Evolutionary conservation across 2,113 vertebrate genomes (phyloP).

Genomic region (Corynorhinus townsendii): DNA sequence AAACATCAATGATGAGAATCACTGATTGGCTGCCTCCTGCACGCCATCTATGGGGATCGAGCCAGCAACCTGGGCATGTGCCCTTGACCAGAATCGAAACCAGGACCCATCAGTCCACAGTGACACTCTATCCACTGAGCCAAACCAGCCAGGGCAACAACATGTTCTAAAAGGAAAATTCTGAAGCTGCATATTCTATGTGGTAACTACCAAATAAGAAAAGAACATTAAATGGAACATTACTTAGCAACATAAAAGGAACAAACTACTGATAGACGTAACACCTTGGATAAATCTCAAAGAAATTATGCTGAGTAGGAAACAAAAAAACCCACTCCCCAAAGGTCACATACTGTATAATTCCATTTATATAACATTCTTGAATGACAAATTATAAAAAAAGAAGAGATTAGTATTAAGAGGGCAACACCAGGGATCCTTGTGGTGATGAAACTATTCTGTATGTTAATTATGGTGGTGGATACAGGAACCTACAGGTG

Average conservation of each 20-base stretch:
- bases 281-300: neutral
- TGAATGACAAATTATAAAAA: slow-evolving; percentile 36
- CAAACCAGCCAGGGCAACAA: neutral
- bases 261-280: neutral
- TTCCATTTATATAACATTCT: slow-evolving; percentile 29
- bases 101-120: no score
- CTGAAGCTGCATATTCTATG: neutral
- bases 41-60: no score
- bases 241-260: slow-evolving; percentile 10
- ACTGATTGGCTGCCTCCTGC: no score
- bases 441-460: neutral
- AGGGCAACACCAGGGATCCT: neutral
- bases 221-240: slow-evolving; percentile 5
- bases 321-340: neutral
- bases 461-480: neutral
- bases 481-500: neutral
- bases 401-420: neutral
- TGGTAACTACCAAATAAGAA: slow-evolving; percentile 4
- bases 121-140: no score
- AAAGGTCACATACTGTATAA: slow-evolving; percentile 3
- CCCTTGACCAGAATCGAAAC: no score
- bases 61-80: no score
- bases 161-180: neutral
- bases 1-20: no score
- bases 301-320: neutral